Conservation (phyloP, 1,140 invertebrate species). For the Subanguina moxae region DNA sequence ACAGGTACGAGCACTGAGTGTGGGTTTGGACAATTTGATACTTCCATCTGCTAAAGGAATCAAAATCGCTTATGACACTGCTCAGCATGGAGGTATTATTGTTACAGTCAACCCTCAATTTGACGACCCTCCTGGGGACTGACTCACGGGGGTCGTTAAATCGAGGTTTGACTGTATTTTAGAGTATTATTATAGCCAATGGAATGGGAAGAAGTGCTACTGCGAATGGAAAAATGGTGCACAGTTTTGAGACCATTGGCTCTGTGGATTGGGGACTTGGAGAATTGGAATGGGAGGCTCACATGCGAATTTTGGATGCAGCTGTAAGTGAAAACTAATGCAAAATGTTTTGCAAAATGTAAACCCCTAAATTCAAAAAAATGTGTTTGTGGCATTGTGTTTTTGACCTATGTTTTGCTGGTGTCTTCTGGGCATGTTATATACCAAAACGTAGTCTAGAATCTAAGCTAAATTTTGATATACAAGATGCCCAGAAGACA, state of each 20-base stretch:
- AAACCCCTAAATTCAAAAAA: too few relatives aligned
- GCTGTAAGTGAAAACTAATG: conserved; percentile 70
- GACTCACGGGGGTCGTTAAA: too few relatives aligned
- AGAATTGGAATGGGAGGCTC: conserved; percentile 91
- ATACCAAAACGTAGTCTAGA: too few relatives aligned
- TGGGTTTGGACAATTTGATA: conserved; percentile 45
- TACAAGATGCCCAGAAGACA: too few relatives aligned
- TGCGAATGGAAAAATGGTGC: conserved; percentile 71
- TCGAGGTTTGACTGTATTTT: conserved; percentile 35
- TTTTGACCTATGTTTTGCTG: too few relatives aligned
- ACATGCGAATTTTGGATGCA: conserved; percentile 96
- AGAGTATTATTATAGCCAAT: conserved; percentile 49
- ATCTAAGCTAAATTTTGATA: too few relatives aligned
- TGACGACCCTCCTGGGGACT: too few relatives aligned
- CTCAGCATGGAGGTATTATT: conserved; percentile 57
- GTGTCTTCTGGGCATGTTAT: too few relatives aligned
- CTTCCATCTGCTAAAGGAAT: conserved; percentile 35
- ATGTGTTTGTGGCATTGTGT: too few relatives aligned
- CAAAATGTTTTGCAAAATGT: too few relatives aligned
- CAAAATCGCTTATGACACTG: conserved; percentile 39
- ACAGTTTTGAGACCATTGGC: conserved; percentile 55
- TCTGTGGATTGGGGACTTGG: conserved; percentile 69
- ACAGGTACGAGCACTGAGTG: conserved; percentile 36
- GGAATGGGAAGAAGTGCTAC: conserved; percentile 60
- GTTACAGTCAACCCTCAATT: too few relatives aligned